Evolutionary conservation across 2,888 invertebrate genomes (phyloP).

Genomic region (Alloplasta piceator): DNA sequence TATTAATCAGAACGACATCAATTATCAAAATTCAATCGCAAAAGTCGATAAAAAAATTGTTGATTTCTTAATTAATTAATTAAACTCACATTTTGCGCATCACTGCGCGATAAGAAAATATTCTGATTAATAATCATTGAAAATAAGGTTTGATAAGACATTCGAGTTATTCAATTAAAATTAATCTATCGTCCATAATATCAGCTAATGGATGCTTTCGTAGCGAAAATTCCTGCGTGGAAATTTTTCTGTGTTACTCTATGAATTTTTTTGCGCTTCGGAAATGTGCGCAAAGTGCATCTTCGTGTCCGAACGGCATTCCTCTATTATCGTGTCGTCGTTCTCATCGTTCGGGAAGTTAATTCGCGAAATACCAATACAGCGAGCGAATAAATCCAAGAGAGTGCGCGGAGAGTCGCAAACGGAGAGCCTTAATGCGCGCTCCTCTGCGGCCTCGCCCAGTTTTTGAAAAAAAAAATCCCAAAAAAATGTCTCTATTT

Average conservation of each 20-base stretch:
- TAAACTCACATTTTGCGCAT: neutral
- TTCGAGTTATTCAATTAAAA: constrained; percentile 19
- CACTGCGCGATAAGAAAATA: no score
- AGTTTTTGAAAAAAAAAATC: neutral
- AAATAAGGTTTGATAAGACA: neutral
- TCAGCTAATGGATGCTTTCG: no score
- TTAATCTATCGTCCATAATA: neutral
- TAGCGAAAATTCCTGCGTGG: constrained; percentile 8
- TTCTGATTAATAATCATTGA: neutral
- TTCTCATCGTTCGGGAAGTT: constrained; percentile 53
- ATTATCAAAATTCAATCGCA: no score
- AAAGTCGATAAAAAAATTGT: no score
- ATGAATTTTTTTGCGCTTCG: constrained; percentile 11
- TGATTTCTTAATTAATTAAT: neutral
- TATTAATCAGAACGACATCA: no score
- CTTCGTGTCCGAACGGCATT: constrained; percentile 60
- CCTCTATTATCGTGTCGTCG: constrained; percentile 50
- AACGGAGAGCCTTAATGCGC: neutral
- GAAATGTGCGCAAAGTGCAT: constrained; percentile 61
- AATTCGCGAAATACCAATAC: constrained; percentile 52
- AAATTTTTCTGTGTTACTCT: constrained; percentile 21
- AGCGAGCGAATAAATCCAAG: constrained; percentile 27
- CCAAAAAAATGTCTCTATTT: constrained; percentile 50
- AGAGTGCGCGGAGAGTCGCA: neutral
- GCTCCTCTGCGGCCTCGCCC: constrained; percentile 26